Evolutionary conservation across 2,888 invertebrate genomes (phyloP), one percentile per base, ranked within the genome.

Genomic region (Leptinotarsa haldemani): DNA sequence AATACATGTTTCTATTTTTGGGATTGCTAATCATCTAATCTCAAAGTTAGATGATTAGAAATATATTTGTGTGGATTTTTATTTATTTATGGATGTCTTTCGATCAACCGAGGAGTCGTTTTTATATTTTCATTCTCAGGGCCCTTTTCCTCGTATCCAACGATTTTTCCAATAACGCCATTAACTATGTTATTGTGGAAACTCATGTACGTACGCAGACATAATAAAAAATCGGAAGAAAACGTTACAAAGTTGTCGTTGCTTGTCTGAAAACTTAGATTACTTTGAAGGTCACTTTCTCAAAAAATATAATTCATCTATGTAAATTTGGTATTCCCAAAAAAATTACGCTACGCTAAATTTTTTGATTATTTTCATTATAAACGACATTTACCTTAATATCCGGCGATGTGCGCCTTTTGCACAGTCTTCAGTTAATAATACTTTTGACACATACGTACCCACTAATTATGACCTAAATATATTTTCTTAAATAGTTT

Each of bases 241-340:
- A 68, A 68, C 46, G 56, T 30, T 50, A 25, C 50, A 20, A 66
- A 52, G n/a, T 66, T 52, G 48, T 68, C 53, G 67, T 67, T 68
- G 68, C 61, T 30, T 61, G 61, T 61, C 40, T 61, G 61, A 70
- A 70, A 70, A 70, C 70, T 68, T 53, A 53, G 56, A 66, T 66
- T 65, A 53, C 84, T 84, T 86, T 84, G 85, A 87, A 87, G 87
- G 87, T 87, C 87, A 87, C 87, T 87, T 87, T 86, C 86, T 87
- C 86, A 86, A 86, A 86, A 86, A 86, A 86, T 86, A 86, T 85
- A 84, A 68, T 73, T 77, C 40, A 61, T 73, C 53, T 67, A 50
- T 73, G 20, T 70, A 66, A 76, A 74, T 70, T 71, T 74, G 53
- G 58, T 63, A 58, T 56, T 68, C 56, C 56, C 68, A 53, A 70